Evolutionary conservation across 2,888 invertebrate genomes (phyloP), one percentile per base, ranked within the genome.

Genomic region (Arge pagana): DNA sequence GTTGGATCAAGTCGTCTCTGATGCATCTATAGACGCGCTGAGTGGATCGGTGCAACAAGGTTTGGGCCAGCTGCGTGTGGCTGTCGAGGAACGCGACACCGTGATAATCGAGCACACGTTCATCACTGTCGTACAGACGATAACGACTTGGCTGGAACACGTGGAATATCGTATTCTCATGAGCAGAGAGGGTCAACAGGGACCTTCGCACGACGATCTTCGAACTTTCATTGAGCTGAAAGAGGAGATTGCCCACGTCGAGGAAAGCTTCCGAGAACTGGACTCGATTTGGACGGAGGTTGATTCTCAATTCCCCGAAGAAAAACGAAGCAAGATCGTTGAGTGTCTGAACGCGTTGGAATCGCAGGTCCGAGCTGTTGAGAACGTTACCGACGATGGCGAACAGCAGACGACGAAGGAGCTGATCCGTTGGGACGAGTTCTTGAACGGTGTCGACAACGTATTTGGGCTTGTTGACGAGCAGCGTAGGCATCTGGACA

Each of bases 71-170:
- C 68, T 88, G 4, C 81, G 81, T 62, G 77, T 79, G 50, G 86
- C 88, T 2, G 78, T 88, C 8, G 78, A 82, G 41, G 72, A 55
- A 80, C 82, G 30, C 83, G 89, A 66, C 13, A 66, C 74, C 68
- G 77, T 81, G 3, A 73, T 78, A 1, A 76, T 87, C 31, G 88
- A 90, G 72, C 85, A 84, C 62, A 86, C 84, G 33, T 81, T 91
- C 8, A 83, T 90, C 7, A 85, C 86, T 16, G 84, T 90, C 0
- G 86, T 92, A 39, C 89, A 92, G 74, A 88, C 86, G 0, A 87
- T 93, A 33, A 89, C 90, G 0, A 86, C 87, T 10, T 92, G 92
- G 90, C 72, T 93, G 35, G 90, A 93, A 77, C 90, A 88, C 19
- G 89, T 93, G 53, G 90, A 91, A 70, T 90, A 90, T 61, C 84